Conservation (phyloP, 2,797 vertebrate genomes). For the Masticophis lateralis region DNA sequence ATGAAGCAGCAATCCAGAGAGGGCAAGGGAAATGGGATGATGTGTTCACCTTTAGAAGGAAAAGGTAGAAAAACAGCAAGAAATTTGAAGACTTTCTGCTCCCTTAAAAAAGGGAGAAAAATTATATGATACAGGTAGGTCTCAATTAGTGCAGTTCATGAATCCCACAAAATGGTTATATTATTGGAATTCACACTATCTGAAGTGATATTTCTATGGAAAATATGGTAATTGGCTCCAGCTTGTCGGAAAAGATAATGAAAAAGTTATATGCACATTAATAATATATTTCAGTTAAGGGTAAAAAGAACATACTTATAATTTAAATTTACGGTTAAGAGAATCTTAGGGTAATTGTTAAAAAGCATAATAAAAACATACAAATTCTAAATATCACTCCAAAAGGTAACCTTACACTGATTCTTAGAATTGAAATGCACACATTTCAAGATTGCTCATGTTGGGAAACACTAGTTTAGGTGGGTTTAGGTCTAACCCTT, state of each 20-base stretch:
- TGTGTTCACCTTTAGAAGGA: background rate
- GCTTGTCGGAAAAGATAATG: background rate
- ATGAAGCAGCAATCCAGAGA: background rate
- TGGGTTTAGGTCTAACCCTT: background rate
- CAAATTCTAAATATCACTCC: background rate
- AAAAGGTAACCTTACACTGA: background rate
- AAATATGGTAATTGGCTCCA: background rate
- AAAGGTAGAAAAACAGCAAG: background rate
- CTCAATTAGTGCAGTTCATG: background rate
- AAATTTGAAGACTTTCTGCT: background rate
- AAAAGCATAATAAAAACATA: background rate
- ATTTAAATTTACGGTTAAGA: background rate
- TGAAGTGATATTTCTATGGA: background rate
- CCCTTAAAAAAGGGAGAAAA: background rate
- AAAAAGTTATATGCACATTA: background rate
- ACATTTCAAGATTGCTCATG: background rate
- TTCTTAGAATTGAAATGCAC: background rate
- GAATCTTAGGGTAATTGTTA: background rate
- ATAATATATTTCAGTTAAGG: background rate
- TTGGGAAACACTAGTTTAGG: background rate
- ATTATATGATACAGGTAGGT: background rate
- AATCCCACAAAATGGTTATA: background rate
- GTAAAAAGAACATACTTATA: background rate
- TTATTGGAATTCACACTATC: background rate
- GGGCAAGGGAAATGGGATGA: background rate